Conservation (phyloP, 2,888 invertebrate species). For the Phaedon cochleariae region DNA sequence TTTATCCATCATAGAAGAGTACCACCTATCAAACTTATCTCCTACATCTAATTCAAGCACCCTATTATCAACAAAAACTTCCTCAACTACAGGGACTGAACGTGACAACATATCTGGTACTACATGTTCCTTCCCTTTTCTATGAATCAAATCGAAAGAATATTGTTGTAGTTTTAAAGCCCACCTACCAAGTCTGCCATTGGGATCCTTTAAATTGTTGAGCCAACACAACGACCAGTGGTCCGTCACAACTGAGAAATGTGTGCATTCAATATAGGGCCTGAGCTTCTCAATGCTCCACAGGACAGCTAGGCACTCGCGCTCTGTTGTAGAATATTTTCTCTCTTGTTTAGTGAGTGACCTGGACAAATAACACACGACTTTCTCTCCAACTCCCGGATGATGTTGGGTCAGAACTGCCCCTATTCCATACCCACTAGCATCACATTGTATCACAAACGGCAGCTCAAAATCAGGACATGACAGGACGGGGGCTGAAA, state of each 20-base stretch:
- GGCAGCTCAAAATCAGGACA: not conserved
- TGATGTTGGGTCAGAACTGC: conserved; percentile 1
- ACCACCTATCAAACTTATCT: conserved; percentile 32
- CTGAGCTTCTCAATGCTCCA: conserved; percentile 4
- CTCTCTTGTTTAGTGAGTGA: conserved; percentile 21
- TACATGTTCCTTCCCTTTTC: conserved; percentile 33
- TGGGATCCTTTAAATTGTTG: conserved; percentile 33
- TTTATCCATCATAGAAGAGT: conserved; percentile 26
- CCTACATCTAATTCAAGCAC: not conserved
- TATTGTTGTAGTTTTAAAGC: conserved; percentile 34
- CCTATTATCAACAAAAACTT: not conserved
- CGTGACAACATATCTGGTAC: conserved; percentile 33
- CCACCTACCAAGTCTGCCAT: conserved; percentile 37
- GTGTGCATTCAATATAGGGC: conserved; percentile 32
- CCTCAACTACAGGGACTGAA: conserved; percentile 22
- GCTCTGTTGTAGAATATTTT: too few relatives aligned
- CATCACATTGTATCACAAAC: conserved; percentile 4
- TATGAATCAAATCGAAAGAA: conserved; percentile 30
- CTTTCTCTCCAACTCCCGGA: conserved; percentile 7
- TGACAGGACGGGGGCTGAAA: not conserved
- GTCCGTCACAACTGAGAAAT: conserved; percentile 38
- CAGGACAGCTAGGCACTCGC: conserved; percentile 1
- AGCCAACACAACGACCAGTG: conserved; percentile 37
- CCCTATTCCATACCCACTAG: not conserved
- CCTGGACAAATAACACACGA: conserved; percentile 24